Evolutionary conservation across 2,797 vertebrate genomes (phyloP), one percentile per base, ranked within the genome.

Genomic region (Rachycentron canadum): DNA sequence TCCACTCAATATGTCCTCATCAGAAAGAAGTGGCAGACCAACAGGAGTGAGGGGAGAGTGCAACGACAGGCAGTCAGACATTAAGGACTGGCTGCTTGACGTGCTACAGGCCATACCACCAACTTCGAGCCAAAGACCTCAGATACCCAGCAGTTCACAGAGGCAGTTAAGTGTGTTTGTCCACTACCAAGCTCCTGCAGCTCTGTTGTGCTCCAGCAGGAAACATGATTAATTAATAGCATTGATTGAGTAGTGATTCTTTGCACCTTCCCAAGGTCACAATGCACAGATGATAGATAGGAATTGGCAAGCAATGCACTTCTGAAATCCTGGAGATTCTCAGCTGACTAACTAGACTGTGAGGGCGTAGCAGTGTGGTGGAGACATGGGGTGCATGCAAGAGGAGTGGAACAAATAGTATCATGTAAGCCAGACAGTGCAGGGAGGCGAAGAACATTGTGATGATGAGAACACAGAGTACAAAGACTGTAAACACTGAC

Each of bases 1-100:
- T 91, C 81, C 86, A 89, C 90, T 88, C 91, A 82, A 88, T 91
- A 91, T 88, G 88, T 91, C 89, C 87, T 86, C 90, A 85, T 91
- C 91, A 88, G 76, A 86, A 70, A 79, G 64, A 88, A 86, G 84
- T 83, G 84, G 83, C 84, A 83, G 85, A 72, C 79, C 78, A 68
- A 86, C 76, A 80, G 79, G 63, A 86, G 70, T 5, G 79, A 77
- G 69, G 59, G 55, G 61, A 60, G 73, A 87, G 84, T 47, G 64
- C 75, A 77, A 43, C 26, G 28, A 81, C 76, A 65, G 79, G 60
- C 73, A 56, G 61, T 71, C 69, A 74, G 69, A 70, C 86, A 82
- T 76, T 90, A 86, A 91, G 59, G 80, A 84, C 70, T 21, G 65
- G 53, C 58, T 52, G 78, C 7, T 50, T 78, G 70, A 79, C 76